These are phyloP conservation scores for Hystrix cristata DNA, from an alignment of 2,113 vertebrate species.

Conservation along the genomic window DNA sequence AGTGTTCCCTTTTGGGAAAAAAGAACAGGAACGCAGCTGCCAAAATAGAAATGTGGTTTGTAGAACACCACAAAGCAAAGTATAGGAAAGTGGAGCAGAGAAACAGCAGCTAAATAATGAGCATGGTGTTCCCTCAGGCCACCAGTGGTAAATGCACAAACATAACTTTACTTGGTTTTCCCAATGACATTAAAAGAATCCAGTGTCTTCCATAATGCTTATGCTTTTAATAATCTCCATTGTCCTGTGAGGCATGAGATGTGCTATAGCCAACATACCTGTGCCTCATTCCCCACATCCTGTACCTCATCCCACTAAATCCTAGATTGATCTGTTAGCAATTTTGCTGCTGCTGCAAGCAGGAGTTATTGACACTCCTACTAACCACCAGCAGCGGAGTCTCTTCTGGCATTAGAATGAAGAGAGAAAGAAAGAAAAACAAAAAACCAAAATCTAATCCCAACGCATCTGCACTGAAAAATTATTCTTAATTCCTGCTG, in stretches of 20 bases:
- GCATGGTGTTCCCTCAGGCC: background rate
- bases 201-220: background rate
- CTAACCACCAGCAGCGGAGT: background rate
- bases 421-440: background rate
- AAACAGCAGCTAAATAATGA: background rate
- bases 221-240: background rate
- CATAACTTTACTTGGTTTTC: background rate
- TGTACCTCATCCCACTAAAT: background rate
- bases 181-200: background rate
- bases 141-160: background rate
- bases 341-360: background rate
- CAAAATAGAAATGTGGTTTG: background rate
- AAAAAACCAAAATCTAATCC: background rate
- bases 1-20: conserved; percentile 66
- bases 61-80: background rate
- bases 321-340: background rate
- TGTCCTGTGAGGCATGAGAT: background rate
- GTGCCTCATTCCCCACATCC: background rate
- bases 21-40: background rate
- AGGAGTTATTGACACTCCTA: background rate
- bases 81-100: background rate
- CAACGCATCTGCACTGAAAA: background rate
- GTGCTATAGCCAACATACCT: background rate
- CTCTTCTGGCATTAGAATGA: background rate
- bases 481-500: background rate